Conservation (phyloP, 2,888 invertebrate genomes). For the Heliconius erato region DNA sequence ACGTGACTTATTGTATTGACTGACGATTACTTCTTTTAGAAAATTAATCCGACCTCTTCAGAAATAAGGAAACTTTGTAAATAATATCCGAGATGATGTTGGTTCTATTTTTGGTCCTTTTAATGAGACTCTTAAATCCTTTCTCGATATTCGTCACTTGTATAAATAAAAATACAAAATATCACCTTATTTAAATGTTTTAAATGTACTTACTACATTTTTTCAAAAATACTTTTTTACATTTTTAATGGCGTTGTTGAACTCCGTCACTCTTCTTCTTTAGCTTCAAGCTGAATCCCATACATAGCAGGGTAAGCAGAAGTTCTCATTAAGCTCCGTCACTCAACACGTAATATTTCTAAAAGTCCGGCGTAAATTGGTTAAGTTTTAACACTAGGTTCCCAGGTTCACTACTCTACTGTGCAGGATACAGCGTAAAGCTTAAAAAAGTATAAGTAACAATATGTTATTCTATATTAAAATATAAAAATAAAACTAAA, state of each 20-base stretch:
- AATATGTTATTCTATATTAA: no score
- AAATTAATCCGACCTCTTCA: constrained; percentile 30
- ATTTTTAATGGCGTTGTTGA: background rate
- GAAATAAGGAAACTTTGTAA: constrained; percentile 39
- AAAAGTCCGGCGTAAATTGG: no score
- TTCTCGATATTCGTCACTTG: background rate
- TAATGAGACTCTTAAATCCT: background rate
- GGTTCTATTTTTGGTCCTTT: background rate
- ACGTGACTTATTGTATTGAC: constrained; percentile 39
- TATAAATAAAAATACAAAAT: background rate
- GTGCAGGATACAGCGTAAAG: no score
- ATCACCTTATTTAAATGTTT: background rate
- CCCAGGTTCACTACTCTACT: no score
- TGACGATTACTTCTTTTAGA: constrained; percentile 18
- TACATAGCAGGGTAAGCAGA: no score
- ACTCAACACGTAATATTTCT: background rate
- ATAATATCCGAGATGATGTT: constrained; percentile 21
- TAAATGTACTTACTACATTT: no score
- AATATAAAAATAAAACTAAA: no score
- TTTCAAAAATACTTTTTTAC: no score
- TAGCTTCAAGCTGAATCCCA: no score
- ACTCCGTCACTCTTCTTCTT: background rate
- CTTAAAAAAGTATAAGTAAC: no score
- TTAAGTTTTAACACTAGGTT: no score
- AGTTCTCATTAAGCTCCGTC: background rate